Evolutionary conservation across 1,140 invertebrate species (phyloP).

Genomic region (Caerostris darwini): DNA sequence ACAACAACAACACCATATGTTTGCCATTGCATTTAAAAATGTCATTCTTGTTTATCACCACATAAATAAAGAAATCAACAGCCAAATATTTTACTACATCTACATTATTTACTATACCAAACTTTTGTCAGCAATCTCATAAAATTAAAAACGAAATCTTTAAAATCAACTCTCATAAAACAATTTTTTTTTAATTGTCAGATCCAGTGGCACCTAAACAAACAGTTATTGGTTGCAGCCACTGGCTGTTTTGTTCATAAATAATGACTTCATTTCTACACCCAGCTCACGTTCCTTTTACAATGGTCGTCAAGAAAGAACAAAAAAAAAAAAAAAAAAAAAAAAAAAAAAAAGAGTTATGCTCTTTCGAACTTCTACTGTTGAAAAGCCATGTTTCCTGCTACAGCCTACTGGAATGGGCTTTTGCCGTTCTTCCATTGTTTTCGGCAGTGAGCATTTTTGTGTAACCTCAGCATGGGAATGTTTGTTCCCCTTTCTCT

Average conservation of each 20-base stretch:
- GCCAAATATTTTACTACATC: too few relatives aligned
- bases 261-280: slow-evolving; percentile 37
- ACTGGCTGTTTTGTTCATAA: not conserved
- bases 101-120: too few relatives aligned
- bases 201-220: not conserved
- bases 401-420: not conserved
- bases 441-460: not conserved
- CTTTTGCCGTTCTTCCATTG: not conserved
- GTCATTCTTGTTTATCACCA: too few relatives aligned
- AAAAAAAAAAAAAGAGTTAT: slow-evolving; percentile 1
- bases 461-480: not conserved
- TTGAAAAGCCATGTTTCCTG: slow-evolving; percentile 20
- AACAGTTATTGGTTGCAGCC: not conserved
- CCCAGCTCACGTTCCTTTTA: slow-evolving; percentile 1
- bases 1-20: too few relatives aligned
- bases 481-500: not conserved
- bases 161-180: too few relatives aligned
- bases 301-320: not conserved
- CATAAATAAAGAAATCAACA: too few relatives aligned
- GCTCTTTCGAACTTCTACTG: not conserved
- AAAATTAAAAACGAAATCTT: too few relatives aligned
- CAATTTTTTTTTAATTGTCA: not conserved
- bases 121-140: too few relatives aligned
- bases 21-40: too few relatives aligned
- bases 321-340: not conserved